Conservation (phyloP, 2,113 vertebrate species). For the Hydrochoerus hydrochaeris region DNA sequence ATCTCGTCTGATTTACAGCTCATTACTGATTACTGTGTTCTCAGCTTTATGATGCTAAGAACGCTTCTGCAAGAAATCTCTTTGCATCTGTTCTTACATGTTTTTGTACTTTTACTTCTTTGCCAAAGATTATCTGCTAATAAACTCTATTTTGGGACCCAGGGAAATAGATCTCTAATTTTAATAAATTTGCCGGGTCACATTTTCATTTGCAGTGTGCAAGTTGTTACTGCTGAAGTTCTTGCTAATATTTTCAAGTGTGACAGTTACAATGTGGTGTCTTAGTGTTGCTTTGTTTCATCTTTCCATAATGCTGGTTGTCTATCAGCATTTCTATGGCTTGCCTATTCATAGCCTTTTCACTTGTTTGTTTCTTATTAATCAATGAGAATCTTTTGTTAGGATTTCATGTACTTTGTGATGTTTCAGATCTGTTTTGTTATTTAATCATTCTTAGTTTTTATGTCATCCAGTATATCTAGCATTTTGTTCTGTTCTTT, state of each 20-base stretch:
- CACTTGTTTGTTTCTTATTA: not conserved
- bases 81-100: not conserved
- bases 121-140: not conserved
- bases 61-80: not conserved
- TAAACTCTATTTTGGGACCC: not conserved
- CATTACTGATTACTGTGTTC: not conserved
- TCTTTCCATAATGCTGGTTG: not conserved
- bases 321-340: not conserved
- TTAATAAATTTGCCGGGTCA: not conserved
- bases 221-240: not conserved
- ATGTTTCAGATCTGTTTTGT: constrained; percentile 36
- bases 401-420: not conserved
- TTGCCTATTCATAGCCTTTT: not conserved
- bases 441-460: constrained; percentile 20
- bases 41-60: not conserved
- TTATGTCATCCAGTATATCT: not conserved
- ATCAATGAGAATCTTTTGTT: not conserved
- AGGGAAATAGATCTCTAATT: constrained; percentile 20
- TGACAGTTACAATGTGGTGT: not conserved
- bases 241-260: not conserved
- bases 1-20: not conserved
- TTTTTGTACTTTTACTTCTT: constrained; percentile 7
- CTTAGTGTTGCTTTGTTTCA: not conserved
- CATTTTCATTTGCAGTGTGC: not conserved
- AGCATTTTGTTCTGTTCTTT: not conserved